A percentile compares a stretch with the other conserved stretches of the same genome.
These are phyloP conservation scores for Ascidia mentula DNA, from an alignment of 23 tunicate genomes.

Conservation along the genomic window DNA sequence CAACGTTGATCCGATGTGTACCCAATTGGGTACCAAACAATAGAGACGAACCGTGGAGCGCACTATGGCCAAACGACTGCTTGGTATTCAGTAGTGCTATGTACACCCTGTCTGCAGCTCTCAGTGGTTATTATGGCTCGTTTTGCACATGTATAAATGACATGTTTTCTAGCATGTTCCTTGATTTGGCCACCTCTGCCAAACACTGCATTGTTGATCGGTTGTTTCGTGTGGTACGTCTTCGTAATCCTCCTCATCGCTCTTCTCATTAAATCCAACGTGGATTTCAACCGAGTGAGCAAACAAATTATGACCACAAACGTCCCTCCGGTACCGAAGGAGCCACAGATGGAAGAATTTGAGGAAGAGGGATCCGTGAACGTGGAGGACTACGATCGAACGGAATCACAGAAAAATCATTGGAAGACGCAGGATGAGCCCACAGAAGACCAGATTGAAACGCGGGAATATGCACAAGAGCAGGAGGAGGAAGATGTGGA, in stretches of 20 bases:
- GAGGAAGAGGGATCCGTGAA: background rate
- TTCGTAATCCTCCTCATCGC: background rate
- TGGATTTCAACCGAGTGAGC: slow-evolving; percentile 7
- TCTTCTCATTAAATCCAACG: slow-evolving; percentile 2
- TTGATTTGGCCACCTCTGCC: background rate
- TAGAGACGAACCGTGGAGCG: too few species aligned
- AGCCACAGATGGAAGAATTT: background rate
- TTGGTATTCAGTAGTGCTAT: too few species aligned
- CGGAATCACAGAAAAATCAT: background rate
- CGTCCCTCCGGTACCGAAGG: background rate
- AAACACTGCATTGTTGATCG: background rate
- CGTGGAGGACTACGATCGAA: background rate
- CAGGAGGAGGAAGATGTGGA: background rate
- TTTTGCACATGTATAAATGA: background rate
- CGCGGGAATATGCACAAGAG: background rate
- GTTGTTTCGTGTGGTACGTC: slow-evolving; percentile 9
- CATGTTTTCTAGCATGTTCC: background rate
- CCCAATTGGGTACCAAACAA: too few species aligned
- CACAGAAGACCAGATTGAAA: background rate
- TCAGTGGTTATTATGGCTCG: background rate
- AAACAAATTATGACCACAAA: background rate
- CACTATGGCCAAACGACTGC: too few species aligned
- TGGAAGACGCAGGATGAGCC: too few species aligned
- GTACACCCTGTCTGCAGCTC: too few species aligned
- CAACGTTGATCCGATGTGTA: too few species aligned